phyloP scores from a whole-genome alignment of 2,888 invertebrate genomes.

The Anoncus sp. region DNA sequence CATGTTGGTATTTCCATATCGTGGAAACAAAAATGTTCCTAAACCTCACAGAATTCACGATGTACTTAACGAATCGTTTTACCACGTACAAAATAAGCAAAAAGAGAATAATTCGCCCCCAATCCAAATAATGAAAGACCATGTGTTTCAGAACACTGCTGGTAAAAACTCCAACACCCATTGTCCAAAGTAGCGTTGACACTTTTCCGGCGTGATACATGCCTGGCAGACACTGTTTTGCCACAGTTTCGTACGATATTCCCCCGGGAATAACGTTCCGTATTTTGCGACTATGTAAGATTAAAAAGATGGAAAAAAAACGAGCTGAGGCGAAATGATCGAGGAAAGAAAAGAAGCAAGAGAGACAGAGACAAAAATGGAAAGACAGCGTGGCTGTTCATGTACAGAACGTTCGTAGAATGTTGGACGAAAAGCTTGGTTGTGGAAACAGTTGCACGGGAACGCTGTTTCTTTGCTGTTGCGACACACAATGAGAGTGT shows the following conservation, averaged over 20 bases:
- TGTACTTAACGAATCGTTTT: constrained; percentile 8
- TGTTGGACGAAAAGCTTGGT: constrained; percentile 29
- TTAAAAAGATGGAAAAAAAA: constrained; percentile 58
- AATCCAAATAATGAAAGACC: constrained; percentile 4
- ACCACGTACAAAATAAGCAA: constrained; percentile 20
- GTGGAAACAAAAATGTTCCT: too few species aligned
- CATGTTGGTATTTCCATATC: too few species aligned
- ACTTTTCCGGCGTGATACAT: constrained; percentile 56
- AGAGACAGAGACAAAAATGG: constrained; percentile 41
- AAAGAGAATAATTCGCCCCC: neutral
- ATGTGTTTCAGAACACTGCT: neutral
- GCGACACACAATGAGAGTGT: constrained; percentile 74
- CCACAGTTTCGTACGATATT: constrained; percentile 27
- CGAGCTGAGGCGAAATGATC: constrained; percentile 54
- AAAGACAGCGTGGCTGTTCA: constrained; percentile 13
- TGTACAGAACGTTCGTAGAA: neutral
- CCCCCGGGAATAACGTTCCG: constrained; percentile 25
- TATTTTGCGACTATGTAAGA: constrained; percentile 46
- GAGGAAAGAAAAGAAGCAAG: constrained; percentile 24
- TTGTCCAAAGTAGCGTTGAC: constrained; percentile 62
- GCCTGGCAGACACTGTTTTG: constrained; percentile 44
- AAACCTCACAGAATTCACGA: too few species aligned
- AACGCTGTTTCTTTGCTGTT: constrained; percentile 39
- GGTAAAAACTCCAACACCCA: constrained; percentile 44
- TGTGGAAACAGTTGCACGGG: constrained; percentile 51